phyloP scores from a whole-genome alignment of 2,113 vertebrate genomes.

The Orthonyx spaldingii region DNA sequence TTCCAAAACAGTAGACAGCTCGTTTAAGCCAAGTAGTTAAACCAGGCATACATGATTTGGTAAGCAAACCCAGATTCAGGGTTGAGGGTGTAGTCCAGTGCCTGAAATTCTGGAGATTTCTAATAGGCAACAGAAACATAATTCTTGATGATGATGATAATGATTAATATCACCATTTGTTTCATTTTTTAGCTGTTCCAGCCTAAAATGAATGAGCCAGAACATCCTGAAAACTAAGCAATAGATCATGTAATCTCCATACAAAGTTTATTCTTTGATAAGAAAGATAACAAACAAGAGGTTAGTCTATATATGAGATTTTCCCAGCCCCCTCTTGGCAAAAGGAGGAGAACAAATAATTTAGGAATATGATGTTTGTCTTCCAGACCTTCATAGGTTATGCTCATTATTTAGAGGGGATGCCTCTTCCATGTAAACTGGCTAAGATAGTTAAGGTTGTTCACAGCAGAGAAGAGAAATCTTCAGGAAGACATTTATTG shows the following conservation, averaged over 20 bases:
- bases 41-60: not conserved
- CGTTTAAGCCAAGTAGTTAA: not conserved
- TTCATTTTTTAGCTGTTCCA: not conserved
- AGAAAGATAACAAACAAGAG: not conserved
- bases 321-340: not conserved
- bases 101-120: not conserved
- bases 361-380: not conserved
- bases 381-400: not conserved
- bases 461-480: not conserved
- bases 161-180: not conserved
- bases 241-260: not conserved
- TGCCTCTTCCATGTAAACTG: not conserved
- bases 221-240: not conserved
- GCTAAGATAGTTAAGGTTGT: not conserved
- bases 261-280: not conserved
- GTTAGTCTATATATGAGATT: not conserved
- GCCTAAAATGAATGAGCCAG: not conserved
- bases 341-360: not conserved
- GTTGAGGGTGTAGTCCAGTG: not conserved
- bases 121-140: not conserved
- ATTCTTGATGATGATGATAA: not conserved
- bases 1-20: not conserved
- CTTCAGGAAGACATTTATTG: not conserved
- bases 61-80: not conserved
- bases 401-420: not conserved